Evolutionary conservation across 2,888 invertebrate genomes (phyloP), one percentile per base, ranked within the genome.

Genomic region (Campoplex nolae): DNA sequence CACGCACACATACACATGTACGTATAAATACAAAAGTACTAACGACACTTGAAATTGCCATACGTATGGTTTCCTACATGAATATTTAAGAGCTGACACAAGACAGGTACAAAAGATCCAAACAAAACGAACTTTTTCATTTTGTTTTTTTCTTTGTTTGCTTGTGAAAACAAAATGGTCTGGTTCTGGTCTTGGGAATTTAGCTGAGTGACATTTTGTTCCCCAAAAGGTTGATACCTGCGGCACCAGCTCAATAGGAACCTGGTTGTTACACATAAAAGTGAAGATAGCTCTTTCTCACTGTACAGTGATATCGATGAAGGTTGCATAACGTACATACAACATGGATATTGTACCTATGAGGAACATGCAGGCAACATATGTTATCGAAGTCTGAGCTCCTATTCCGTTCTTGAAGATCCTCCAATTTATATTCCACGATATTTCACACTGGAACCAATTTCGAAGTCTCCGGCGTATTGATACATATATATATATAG

Each of bases 391-490:
- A 38, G 9, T 38, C n/a, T 65, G 58, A 75, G 48, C 45, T 77
- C 67, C 67, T 70, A 42, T 78, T 68, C 18, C 67, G 3, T 48
- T 73, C 62, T 45, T 38, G 35, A 45, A 65, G 56, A 71, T 82
- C 28, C 67, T 79, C 81, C 87, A 87, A 87, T 87, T 87, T 84
- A 84, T 87, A 87, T 87, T 87, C 84, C 56, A 23, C 81, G 87
- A 84, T 87, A 87, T 87, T 84, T 84, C 82, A 79, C 78, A 65
- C 62, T 54, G 13, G 65, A 79, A 79, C 87, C 84, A 87, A 84
- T 84, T 84, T 87, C 78, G 58, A 75, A 56, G 79, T 68, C 28
- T 75, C 70, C n/a, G 45, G 56, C 23, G 35, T 42, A 32, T 70
- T 11, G 7, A 45, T 32, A 45, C 58, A 58, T 79, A 58, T 58